These are phyloP conservation scores for Scaptomyza hsui DNA, from an alignment of 1,140 invertebrate species.

Conservation along the genomic window DNA sequence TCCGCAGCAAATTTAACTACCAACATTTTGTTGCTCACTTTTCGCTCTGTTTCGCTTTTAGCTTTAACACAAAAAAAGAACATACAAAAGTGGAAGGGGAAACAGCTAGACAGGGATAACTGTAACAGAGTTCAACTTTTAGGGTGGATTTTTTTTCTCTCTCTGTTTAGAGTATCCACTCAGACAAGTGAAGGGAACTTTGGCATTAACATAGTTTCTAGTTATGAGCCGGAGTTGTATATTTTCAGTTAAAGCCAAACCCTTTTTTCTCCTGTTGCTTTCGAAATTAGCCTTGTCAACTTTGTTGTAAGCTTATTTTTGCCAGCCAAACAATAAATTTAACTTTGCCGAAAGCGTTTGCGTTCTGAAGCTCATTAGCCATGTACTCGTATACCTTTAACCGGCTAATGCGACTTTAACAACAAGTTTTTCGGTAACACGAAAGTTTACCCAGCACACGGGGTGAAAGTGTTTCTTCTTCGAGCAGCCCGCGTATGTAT, in stretches of 20 bases:
- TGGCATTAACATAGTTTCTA: slow-evolving; percentile 40
- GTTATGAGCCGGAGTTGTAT: slow-evolving; percentile 2
- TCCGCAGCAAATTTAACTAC: slow-evolving; percentile 77
- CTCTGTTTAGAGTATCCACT: not conserved
- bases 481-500: slow-evolving; percentile 34
- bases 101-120: not conserved
- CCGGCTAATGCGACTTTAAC: slow-evolving; percentile 75
- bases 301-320: slow-evolving; percentile 26
- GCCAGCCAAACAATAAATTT: slow-evolving; percentile 64
- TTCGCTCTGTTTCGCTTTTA: slow-evolving; percentile 41
- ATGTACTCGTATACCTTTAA: slow-evolving; percentile 48
- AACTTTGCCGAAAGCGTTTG: slow-evolving; percentile 14
- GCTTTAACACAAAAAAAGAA: slow-evolving; percentile 34
- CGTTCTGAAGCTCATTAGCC: slow-evolving; percentile 45
- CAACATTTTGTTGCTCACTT: slow-evolving; percentile 60
- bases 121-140: slow-evolving; percentile 1
- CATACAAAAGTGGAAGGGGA: not conserved
- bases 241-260: slow-evolving; percentile 11
- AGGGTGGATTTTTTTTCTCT: slow-evolving; percentile 13
- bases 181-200: slow-evolving; percentile 15
- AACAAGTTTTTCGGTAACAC: slow-evolving; percentile 58
- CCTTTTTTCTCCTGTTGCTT: slow-evolving; percentile 23
- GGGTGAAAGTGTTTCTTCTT: slow-evolving; percentile 1
- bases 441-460: slow-evolving; percentile 44
- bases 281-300: slow-evolving; percentile 41